Percentiles rank a stretch among this genome's conserved stretches.
These are phyloP conservation scores for Callithrix jacchus DNA, from an alignment of 2,113 vertebrate genomes.

Conservation along the genomic window DNA sequence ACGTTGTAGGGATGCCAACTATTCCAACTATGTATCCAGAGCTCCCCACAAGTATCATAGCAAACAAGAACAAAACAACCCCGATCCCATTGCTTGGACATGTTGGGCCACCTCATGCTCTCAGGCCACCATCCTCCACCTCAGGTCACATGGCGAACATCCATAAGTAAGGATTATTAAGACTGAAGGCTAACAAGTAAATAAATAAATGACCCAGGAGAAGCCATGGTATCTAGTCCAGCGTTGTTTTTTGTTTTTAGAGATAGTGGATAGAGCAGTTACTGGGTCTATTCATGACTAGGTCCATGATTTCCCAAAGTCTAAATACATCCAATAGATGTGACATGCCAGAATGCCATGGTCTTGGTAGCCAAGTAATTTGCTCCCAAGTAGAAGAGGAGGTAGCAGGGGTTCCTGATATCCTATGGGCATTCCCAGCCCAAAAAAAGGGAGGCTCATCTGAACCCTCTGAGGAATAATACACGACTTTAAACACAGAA, in stretches of 20 bases:
- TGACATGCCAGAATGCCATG: not conserved
- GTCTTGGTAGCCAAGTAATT: not conserved
- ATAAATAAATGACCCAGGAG: not conserved
- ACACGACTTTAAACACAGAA: not conserved
- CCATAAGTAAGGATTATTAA: not conserved
- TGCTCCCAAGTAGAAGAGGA: not conserved
- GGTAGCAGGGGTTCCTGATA: not conserved
- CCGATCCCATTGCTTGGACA: not conserved
- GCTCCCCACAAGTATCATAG: not conserved
- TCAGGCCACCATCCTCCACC: not conserved
- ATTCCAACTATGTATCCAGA: slow-evolving; percentile 35
- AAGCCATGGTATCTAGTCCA: not conserved
- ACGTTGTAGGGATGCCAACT: not conserved
- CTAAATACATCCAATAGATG: not conserved
- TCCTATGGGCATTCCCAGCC: no score
- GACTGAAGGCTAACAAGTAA: not conserved
- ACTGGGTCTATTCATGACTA: not conserved
- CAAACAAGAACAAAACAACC: not conserved
- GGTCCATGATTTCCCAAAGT: not conserved
- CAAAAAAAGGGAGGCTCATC: not conserved
- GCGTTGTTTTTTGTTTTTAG: not conserved
- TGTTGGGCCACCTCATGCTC: not conserved
- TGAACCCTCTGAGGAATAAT: not conserved
- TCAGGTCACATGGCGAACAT: not conserved
- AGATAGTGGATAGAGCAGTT: not conserved